Conservation (phyloP, 2,113 vertebrate genomes). For the Tor tambroides region DNA sequence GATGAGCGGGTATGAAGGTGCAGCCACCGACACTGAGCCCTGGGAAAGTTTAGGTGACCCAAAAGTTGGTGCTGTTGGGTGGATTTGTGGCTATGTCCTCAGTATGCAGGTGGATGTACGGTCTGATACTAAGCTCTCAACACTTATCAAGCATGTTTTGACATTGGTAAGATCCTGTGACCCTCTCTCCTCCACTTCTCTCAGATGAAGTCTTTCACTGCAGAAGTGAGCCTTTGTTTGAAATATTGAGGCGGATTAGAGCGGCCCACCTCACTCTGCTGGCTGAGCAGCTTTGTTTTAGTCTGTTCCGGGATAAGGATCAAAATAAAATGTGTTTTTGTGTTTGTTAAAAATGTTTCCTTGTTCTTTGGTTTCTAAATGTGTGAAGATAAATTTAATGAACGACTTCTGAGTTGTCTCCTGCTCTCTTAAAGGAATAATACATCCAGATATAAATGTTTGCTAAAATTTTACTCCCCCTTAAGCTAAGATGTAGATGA, state of each 20-base stretch:
- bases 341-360: conserved; percentile 23
- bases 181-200: background rate
- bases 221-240: conserved; percentile 44
- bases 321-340: conserved; percentile 38
- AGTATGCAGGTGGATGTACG: conserved; percentile 9
- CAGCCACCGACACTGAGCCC: conserved; percentile 68
- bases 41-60: conserved; percentile 72
- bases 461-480: too few relatives aligned
- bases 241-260: conserved; percentile 48
- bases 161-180: conserved; percentile 49
- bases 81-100: conserved; percentile 53
- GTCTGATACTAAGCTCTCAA: conserved; percentile 50
- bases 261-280: conserved; percentile 21
- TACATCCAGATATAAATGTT: too few relatives aligned
- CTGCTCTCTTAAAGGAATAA: background rate
- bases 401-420: background rate
- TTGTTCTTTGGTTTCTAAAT: background rate
- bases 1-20: conserved; percentile 39
- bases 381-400: background rate
- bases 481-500: too few relatives aligned
- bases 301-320: conserved; percentile 35
- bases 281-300: conserved; percentile 49
- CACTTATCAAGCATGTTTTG: conserved; percentile 55
- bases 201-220: conserved; percentile 12
- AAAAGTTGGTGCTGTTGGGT: conserved; percentile 60